phyloP scores from a whole-genome alignment of 92 coral and sea anemone species.

The Epizoanthus scotinus region DNA sequence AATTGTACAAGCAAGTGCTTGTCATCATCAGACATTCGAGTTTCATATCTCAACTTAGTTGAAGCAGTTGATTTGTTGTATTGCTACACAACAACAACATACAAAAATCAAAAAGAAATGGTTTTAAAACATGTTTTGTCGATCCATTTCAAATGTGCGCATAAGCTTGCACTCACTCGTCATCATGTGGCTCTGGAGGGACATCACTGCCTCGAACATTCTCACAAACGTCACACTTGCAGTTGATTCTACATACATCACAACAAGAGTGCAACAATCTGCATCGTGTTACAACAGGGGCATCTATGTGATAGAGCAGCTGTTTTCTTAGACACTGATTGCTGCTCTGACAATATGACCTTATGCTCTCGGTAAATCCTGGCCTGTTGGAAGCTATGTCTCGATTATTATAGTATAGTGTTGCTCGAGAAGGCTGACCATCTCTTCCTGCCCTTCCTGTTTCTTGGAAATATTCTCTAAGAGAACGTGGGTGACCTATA shows the following conservation, averaged over 20 bases:
- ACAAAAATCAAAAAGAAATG: too few relatives aligned
- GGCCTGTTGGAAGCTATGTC: slow-evolving; percentile 39
- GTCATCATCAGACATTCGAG: too few relatives aligned
- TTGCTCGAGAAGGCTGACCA: slow-evolving; percentile 25
- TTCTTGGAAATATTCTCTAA: slow-evolving; percentile 41
- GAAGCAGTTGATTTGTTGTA: too few relatives aligned
- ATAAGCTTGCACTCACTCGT: too few relatives aligned
- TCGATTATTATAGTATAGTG: slow-evolving; percentile 25
- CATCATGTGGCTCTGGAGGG: too few relatives aligned
- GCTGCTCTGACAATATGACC: slow-evolving; percentile 23
- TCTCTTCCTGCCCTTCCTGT: slow-evolving; percentile 50
- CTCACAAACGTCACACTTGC: slow-evolving; percentile 12
- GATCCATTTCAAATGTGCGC: too few relatives aligned
- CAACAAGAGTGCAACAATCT: not conserved
- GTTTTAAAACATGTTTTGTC: too few relatives aligned
- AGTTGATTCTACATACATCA: slow-evolving; percentile 35
- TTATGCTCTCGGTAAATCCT: slow-evolving; percentile 36
- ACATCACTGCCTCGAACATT: too few relatives aligned
- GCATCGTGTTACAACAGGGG: not conserved
- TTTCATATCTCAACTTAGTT: too few relatives aligned
- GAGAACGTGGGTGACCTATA: slow-evolving; percentile 41
- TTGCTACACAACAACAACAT: too few relatives aligned
- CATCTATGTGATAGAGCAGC: slow-evolving; percentile 28
- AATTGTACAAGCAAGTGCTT: too few relatives aligned
- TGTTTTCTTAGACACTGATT: slow-evolving; percentile 33